Percentiles rank a stretch among this genome's conserved stretches.
These are phyloP conservation scores for Ophion ellenae DNA, from an alignment of 2,888 invertebrate genomes.

Conservation along the genomic window DNA sequence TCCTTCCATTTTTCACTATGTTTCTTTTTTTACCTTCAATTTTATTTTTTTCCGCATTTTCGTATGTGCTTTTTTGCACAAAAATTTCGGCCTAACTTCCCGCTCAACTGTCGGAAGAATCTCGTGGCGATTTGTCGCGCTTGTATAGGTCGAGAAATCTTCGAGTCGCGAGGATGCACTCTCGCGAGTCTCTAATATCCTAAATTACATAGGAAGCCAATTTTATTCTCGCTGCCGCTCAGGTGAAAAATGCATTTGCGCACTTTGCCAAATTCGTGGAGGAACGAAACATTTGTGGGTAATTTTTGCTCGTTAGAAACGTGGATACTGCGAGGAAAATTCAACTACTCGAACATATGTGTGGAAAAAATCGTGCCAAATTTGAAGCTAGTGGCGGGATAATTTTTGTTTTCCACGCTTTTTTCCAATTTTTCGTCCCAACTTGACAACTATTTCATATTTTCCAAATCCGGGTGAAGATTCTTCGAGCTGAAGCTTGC, in stretches of 20 bases:
- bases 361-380: no score
- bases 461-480: no score
- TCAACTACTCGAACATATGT: no score
- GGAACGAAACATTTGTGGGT: background rate
- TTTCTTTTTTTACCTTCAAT: background rate
- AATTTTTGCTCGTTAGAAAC: background rate
- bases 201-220: constrained; percentile 60
- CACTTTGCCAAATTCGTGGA: background rate
- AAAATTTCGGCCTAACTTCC: background rate
- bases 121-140: constrained; percentile 11
- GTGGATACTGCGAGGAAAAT: no score
- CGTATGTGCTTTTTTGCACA: background rate
- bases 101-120: constrained; percentile 9
- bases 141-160: background rate
- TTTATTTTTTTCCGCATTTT: background rate
- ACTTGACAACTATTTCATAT: no score
- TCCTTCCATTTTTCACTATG: background rate
- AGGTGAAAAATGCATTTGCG: background rate
- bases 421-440: no score
- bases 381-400: background rate
- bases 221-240: constrained; percentile 25
- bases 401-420: no score
- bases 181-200: constrained; percentile 28
- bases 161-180: background rate
- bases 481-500: no score